Conservation (phyloP, 2,113 vertebrate genomes). For the Alces alces region DNA sequence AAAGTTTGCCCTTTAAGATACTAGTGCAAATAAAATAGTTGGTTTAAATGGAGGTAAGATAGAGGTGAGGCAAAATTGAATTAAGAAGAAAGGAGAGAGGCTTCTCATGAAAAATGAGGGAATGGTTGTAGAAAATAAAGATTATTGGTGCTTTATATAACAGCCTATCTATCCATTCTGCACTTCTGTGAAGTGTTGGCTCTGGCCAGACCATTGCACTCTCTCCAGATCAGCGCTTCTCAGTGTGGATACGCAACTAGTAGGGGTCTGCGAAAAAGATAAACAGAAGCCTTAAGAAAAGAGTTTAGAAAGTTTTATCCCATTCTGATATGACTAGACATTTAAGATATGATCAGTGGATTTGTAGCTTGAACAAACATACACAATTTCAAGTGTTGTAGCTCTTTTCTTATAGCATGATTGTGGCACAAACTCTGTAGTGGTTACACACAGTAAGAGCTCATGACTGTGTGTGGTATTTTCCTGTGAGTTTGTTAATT, state of each 20-base stretch:
- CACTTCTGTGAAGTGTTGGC: neutral
- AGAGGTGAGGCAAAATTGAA: neutral
- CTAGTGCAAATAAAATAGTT: neutral
- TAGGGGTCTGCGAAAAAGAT: neutral
- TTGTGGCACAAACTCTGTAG: neutral
- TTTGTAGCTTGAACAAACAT: neutral
- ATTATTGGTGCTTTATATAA: neutral
- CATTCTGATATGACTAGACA: neutral
- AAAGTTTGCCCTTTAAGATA: neutral
- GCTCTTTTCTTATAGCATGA: neutral
- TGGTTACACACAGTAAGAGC: neutral
- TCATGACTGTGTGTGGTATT: neutral
- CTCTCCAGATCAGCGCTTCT: neutral
- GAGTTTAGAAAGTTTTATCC: neutral
- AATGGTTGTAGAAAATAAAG: neutral
- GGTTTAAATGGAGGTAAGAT: neutral
- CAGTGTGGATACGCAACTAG: rapidly evolving
- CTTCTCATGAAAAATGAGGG: neutral
- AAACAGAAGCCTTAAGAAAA: neutral
- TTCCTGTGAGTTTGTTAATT: neutral
- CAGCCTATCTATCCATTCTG: neutral
- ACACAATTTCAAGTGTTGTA: neutral
- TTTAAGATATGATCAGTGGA: neutral
- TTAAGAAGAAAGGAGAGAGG: neutral
- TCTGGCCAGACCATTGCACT: neutral